Evolutionary conservation across 2,888 invertebrate genomes (phyloP), one percentile per base, ranked within the genome.

Genomic region (Drosophila incognita): DNA sequence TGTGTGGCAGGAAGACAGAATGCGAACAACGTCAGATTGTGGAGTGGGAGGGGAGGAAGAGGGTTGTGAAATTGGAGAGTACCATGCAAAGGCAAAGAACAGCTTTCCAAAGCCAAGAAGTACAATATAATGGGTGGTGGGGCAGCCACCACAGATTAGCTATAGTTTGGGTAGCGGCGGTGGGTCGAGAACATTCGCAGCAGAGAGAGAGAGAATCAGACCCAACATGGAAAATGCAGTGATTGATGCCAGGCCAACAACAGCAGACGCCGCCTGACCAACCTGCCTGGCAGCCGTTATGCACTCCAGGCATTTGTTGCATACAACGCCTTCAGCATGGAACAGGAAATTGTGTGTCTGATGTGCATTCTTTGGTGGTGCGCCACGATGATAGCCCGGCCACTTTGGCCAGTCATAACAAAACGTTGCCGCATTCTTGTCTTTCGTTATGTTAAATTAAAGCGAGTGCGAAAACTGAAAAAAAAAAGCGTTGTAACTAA

Each of bases 301-400:
- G 85, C 83, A 86, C 85, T 85, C 69, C 79, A 86, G 85, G 85
- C 85, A 86, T 87, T 86, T 86, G 87, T 86, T 86, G 85, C 87
- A 86, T 85, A 85, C 81, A 58, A 68, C 58, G 57, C 64, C 56
- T 59, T 46, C n/a, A 24, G 18, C 53, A 31, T 57, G 76, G 64
- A 31, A 54, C 79, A 65, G 83, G 86, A 85, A 76, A 74, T 86
- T 78, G 72, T 79, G 75, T 81, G 83, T 72, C 79, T 77, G 75
- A 69, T 86, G 82, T 77, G 83, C 82, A 83, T 86, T 86, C 87
- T 69, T 71, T 49, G 69, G 69, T 68, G 64, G 60, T 46, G 56
- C 21, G 15, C 38, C 56, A 56, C 27, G 2, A 51, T 72, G 79
- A 81, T 82, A 77, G 83, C 79, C 73, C 62, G 64, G 69, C 73